Base-by-base conservation (phyloP, 2,888 invertebrate genomes). In the Xanthia togata region DNA sequence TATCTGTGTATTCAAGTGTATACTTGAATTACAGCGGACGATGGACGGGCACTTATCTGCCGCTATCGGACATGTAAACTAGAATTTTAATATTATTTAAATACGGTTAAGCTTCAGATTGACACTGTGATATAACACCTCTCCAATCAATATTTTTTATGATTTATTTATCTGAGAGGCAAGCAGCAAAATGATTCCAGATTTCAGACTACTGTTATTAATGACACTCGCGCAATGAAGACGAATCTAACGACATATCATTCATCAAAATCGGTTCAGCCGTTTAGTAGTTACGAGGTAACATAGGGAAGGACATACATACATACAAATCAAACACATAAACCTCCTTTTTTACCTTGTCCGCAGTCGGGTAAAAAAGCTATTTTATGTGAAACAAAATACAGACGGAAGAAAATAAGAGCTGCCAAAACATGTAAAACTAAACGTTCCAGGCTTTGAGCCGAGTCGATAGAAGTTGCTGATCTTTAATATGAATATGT, bases 1-100 rank as follows among this genome's bases (percentile, higher is more conserved):
- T 84, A 86, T 84, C 84, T 79, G 81, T 78, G 79, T 82, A 78
- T 75, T 82, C 70, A 76, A 81, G 64, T 73, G 75, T 79, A 82
- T 78, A 82, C 83, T 86, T 82, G 86, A 84, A 84, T 84, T 70
- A 72, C 71, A 67, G 68, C 59, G 57, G 59, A 71, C 53, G 41
- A 41, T 79, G n/a, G 41, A 9, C 41, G 59, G 6, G 35, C 20
- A 50, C 44, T 57, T 70, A 73, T 82, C 71, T 55, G 12, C 12
- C 31, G 53, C 17, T 81, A 76, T 84, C 82, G 50, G 70, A 60
- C 60, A 70, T 70, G 47, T 55, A 44, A 73, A 70, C 80, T 23
- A 41, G 3, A 47, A 77, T 82, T 69, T 47, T 55, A 8, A 35
- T 81, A 38, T 59, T 69, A 76, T 74, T 73, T 55, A 69, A 60